Percentiles rank a stretch among this genome's conserved stretches.
These are phyloP conservation scores for Deilephila elpenor DNA, from an alignment of 2,888 invertebrate genomes.

Conservation along the genomic window DNA sequence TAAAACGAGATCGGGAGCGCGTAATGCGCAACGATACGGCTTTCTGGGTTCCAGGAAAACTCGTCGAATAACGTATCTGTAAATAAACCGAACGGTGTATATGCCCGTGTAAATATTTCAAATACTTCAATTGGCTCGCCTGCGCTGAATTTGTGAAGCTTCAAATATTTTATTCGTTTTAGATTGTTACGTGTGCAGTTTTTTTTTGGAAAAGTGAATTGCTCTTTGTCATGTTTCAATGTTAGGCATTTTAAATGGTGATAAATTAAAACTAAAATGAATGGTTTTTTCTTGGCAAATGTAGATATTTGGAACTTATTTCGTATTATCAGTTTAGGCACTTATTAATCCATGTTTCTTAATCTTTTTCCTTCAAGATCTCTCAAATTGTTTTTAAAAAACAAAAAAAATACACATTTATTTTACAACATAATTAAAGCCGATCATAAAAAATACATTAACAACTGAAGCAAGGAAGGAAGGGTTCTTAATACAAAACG, in stretches of 20 bases:
- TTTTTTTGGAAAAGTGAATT: no score
- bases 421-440: conserved; percentile 7
- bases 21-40: conserved; percentile 21
- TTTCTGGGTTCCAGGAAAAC: conserved; percentile 22
- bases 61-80: conserved; percentile 15
- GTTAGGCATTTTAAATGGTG: no score
- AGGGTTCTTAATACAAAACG: conserved; percentile 38
- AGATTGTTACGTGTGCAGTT: background rate
- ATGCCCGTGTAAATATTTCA: background rate
- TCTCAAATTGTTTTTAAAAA: background rate
- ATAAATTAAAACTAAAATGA: no score
- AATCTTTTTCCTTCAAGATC: no score
- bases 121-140: background rate
- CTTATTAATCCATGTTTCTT: no score
- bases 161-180: background rate
- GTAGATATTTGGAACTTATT: no score
- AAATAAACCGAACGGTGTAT: conserved; percentile 11
- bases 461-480: conserved; percentile 35
- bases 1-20: conserved; percentile 18
- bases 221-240: no score
- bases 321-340: no score
- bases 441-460: background rate
- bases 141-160: background rate
- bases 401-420: background rate
- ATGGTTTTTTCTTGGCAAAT: no score